phyloP scores from a whole-genome alignment of 2,888 invertebrate genomes.

The Chromoteleia sp. region DNA sequence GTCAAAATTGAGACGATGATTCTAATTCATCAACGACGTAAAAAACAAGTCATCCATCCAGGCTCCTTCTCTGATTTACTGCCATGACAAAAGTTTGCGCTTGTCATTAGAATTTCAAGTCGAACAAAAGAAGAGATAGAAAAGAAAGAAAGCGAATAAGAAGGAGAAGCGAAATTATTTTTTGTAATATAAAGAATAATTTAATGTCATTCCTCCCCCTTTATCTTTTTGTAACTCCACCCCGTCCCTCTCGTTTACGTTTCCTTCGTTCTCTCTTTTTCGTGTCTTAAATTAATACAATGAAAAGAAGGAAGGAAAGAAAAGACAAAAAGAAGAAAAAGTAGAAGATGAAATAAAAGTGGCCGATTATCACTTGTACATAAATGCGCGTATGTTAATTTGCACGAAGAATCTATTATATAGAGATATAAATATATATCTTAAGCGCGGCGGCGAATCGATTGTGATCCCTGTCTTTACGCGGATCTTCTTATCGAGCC shows the following conservation, averaged over 20 bases:
- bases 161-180: slow-evolving; percentile 23
- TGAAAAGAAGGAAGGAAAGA: slow-evolving; percentile 13
- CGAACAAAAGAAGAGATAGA: neutral
- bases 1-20: no score
- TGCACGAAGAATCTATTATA: slow-evolving; percentile 69
- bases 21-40: no score
- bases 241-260: slow-evolving; percentile 1
- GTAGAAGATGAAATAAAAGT: slow-evolving; percentile 1
- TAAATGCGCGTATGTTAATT: slow-evolving; percentile 70
- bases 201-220: slow-evolving; percentile 35
- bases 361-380: slow-evolving; percentile 68
- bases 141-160: neutral
- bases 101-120: neutral
- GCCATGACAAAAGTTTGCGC: slow-evolving; percentile 32
- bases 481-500: slow-evolving; percentile 57
- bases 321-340: slow-evolving; percentile 1
- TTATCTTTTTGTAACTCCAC: slow-evolving; percentile 6
- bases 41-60: neutral
- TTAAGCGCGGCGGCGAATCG: slow-evolving; percentile 66
- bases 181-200: slow-evolving; percentile 29
- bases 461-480: slow-evolving; percentile 58
- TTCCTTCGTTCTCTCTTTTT: slow-evolving; percentile 20
- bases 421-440: slow-evolving; percentile 59
- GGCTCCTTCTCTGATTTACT: slow-evolving; percentile 22
- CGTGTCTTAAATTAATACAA: slow-evolving; percentile 7